Evolutionary conservation across 1,140 invertebrate species (phyloP), one percentile per base, ranked within the genome.

Genomic region (Lepidurus couesii): DNA sequence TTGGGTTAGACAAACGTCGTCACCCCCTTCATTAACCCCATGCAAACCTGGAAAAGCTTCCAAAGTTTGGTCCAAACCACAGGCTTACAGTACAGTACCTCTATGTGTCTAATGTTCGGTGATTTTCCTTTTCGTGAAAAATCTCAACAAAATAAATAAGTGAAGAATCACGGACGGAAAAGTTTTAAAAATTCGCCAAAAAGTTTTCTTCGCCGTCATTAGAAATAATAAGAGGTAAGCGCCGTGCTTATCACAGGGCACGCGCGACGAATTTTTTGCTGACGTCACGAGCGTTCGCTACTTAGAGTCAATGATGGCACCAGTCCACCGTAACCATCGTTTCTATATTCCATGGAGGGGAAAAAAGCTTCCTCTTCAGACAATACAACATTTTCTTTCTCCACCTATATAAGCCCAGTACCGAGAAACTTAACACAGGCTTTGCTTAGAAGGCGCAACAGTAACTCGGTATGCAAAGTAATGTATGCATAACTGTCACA

Each of bases 241-340:
- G 53, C 53, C 53, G 53, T 65, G 53, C 53, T 65, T 65, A 65
- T 65, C 53, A 65, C 53, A 65, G 53, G 53, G 53, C 53, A 65
- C 53, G 53, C 53, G 53, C 53, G 53, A 65, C 53, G 53, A 21
- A 65, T 65, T 65, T 65, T 65, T 21, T 65, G 53, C 53, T 65
- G 53, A 65, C 53, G 53, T 65, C 53, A 65, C 21, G 53, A 16
- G 21, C 34, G 21, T 65, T 65, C 53, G 16, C 53, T 65, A 7
- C 53, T 65, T 47, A 6, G 16, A 47, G 45, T 65, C 45, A 47
- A 65, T 9, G 53, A 65, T 65, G 53, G 53, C 53, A 13, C 8
- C 53, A 21, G 16, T 7, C 8, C 16, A 65, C 53, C 16, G 16
- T 65, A 65, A 65, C 53, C 53, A 65, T 13, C 53, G 53, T 65